phyloP scores from a whole-genome alignment of 2,113 vertebrate genomes.

The Peromyscus polionotus region DNA sequence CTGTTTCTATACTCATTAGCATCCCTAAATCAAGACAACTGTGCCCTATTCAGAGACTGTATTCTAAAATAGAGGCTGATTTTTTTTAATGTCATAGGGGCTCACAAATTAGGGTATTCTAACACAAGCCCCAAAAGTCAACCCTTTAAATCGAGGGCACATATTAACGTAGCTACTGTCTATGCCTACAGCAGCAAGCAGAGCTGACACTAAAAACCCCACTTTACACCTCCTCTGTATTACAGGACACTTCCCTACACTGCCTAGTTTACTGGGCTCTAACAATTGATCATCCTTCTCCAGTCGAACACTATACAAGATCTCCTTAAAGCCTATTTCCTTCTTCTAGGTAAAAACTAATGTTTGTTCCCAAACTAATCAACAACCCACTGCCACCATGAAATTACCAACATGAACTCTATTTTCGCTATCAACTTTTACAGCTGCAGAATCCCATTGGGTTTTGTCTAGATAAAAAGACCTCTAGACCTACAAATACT shows the following conservation, averaged over 20 bases:
- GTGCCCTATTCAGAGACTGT: conserved; percentile 63
- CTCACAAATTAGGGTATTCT: conserved; percentile 73
- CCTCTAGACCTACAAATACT: background rate
- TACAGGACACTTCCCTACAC: background rate
- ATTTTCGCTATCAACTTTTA: background rate
- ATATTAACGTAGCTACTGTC: conserved; percentile 13
- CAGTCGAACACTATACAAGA: background rate
- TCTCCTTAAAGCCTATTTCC: background rate
- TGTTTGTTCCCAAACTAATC: conserved; percentile 53
- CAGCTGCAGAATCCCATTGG: background rate
- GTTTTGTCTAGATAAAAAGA: background rate
- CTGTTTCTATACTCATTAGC: conserved; percentile 25
- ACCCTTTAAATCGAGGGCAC: conserved; percentile 65
- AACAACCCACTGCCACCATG: conserved; percentile 3
- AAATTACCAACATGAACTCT: conserved; percentile 53
- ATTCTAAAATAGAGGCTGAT: conserved; percentile 71
- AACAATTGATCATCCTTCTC: conserved; percentile 8
- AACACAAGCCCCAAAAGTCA: conserved; percentile 73
- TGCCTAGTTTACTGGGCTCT: conserved; percentile 17
- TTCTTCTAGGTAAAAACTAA: conserved; percentile 44
- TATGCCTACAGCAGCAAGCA: conserved; percentile 38
- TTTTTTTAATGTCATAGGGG: conserved; percentile 14
- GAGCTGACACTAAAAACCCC: conserved; percentile 45
- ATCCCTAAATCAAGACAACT: conserved; percentile 44
- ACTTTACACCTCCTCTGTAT: conserved; percentile 45